Evolutionary conservation across 2,797 vertebrate genomes (phyloP).

Genomic region (Tadarida brasiliensis): DNA sequence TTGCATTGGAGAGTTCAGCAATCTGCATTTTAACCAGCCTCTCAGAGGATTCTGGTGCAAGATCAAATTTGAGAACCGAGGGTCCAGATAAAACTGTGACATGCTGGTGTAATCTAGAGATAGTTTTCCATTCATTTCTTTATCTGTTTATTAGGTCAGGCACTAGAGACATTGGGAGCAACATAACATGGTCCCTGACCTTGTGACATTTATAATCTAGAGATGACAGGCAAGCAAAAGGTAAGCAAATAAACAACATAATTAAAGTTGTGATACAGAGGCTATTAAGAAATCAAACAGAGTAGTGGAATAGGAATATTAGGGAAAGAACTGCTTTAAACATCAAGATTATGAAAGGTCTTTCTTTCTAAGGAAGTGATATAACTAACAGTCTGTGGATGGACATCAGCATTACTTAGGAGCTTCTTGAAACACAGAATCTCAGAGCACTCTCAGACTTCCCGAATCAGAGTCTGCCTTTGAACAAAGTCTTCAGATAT

Average conservation of each 20-base stretch:
- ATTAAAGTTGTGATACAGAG: neutral
- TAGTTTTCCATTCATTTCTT: conserved; percentile 29
- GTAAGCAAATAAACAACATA: neutral
- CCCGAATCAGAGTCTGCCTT: neutral
- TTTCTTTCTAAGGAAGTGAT: neutral
- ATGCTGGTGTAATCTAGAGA: neutral
- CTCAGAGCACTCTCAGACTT: neutral
- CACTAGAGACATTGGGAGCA: neutral
- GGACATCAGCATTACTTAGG: neutral
- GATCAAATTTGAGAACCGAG: neutral
- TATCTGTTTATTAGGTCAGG: neutral
- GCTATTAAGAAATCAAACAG: neutral
- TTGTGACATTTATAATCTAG: neutral
- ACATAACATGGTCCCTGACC: neutral
- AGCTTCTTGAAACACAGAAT: neutral
- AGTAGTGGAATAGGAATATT: neutral
- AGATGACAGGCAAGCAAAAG: neutral
- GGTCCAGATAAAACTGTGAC: neutral
- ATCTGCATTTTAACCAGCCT: neutral
- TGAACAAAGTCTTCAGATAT: neutral
- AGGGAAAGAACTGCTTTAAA: neutral
- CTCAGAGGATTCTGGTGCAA: neutral
- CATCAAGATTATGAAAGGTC: neutral
- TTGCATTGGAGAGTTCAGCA: neutral
- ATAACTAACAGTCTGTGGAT: neutral